Percentiles rank a stretch among this genome's conserved stretches.
Evolutionary conservation across 2,113 vertebrate species (phyloP).

Genomic region (Etheostoma cragini): DNA sequence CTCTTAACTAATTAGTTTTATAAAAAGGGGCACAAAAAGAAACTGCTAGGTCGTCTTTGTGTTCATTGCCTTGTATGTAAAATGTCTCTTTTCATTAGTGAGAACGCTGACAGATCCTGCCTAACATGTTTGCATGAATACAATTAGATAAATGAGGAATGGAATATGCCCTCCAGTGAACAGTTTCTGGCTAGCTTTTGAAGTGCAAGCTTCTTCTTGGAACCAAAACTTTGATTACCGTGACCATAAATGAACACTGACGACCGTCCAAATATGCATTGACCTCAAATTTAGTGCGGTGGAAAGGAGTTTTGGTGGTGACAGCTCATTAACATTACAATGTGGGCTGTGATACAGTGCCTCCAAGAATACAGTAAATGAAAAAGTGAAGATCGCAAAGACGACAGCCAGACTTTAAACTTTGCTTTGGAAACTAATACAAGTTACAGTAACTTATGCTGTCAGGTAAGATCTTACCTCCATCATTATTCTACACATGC

Average conservation of each 20-base stretch:
- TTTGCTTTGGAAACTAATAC: neutral
- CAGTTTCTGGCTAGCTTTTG: slow-evolving; percentile 25
- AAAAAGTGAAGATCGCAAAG: neutral
- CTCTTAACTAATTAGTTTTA: slow-evolving; percentile 52
- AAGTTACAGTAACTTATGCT: neutral
- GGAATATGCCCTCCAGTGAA: slow-evolving; percentile 20
- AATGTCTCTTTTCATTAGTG: slow-evolving; percentile 31
- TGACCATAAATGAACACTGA: slow-evolving; percentile 51
- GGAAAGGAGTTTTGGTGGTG: slow-evolving; percentile 35
- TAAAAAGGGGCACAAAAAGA: slow-evolving; percentile 1
- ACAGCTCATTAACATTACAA: slow-evolving; percentile 68
- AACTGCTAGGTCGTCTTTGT: slow-evolving; percentile 26
- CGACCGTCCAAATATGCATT: slow-evolving; percentile 39
- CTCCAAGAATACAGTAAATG: slow-evolving; percentile 28
- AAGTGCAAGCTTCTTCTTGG: slow-evolving; percentile 19
- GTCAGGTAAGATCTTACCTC: neutral
- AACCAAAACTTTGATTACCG: slow-evolving; percentile 26
- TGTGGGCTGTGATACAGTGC: slow-evolving; percentile 1
- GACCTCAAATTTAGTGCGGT: slow-evolving; percentile 22
- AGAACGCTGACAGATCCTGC: neutral
- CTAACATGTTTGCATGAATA: slow-evolving; percentile 35
- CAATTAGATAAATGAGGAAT: slow-evolving; percentile 24
- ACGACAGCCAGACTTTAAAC: neutral
- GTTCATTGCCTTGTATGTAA: slow-evolving; percentile 14
- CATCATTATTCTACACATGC: neutral